Base-by-base conservation (phyloP, 1,140 invertebrate species). In the Brachionus sp. region DNA sequence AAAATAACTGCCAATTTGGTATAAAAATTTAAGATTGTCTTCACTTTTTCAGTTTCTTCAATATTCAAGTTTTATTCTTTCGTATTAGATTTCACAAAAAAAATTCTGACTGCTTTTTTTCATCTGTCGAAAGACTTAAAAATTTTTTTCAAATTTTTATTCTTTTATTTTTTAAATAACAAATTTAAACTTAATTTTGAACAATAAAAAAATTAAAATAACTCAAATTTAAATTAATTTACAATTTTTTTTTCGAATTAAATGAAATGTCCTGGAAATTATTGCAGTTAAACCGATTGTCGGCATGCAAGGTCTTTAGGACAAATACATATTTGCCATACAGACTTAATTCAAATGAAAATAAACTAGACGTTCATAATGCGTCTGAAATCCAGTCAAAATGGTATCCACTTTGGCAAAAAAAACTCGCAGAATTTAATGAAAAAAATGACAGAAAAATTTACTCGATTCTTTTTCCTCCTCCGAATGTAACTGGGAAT, bases 401-500 rank as follows among this genome's bases (percentile, higher is more conserved):
- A 29, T 75, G 70, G 70, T 75, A 75, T 23, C n/a, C 39, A 25
- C 29, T 75, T 2, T 75, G 70, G 70, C 70, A 75, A 75, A 75
- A 23, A 75, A 75, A 46, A 25, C 29, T 75, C 12, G 9, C 16
- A 25, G 70, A 75, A 29, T 50, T 46, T 25, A 75, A 75, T 29
- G 23, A 46, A 12, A 29, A 75, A 46, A 12, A 75, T 13, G n/a
- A 44, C 23, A 44, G 39, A 7, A 50, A 75, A 46, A 25, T 9
- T 5, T 75, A 46, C 25, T 46, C 70, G 12, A 87, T 88, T 83
- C 68, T 86, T 42, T 84, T 88, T 25, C 88, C 88, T 7, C 88
- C 88, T 19, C 88, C 88, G 16, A 88, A 88, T 85, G 87, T 89
- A 9, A 88, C 88, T 13, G 88, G 88, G 7, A 85, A 86, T 64